A percentile compares a stretch with the other conserved stretches of the same genome.
phyloP scores from a whole-genome alignment of 2,113 vertebrate species.

The Uria lomvia region DNA sequence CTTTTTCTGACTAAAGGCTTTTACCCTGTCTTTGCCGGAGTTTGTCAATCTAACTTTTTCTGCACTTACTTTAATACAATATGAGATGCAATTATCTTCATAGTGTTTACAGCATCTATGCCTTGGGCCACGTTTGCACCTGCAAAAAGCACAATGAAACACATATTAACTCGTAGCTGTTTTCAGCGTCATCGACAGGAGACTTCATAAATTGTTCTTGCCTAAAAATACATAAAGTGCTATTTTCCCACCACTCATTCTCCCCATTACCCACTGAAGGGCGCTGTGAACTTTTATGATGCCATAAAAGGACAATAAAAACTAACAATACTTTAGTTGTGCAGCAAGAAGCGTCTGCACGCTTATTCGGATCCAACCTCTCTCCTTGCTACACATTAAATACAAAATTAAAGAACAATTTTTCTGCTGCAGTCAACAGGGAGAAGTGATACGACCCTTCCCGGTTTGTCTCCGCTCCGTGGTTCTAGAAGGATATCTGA shows the following conservation, averaged over 20 bases:
- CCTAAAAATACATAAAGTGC: constrained; percentile 12
- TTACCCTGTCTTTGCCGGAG: background rate
- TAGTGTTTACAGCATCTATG: constrained; percentile 98
- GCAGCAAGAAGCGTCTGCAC: background rate
- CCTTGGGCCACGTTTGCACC: constrained; percentile 93
- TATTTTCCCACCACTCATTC: constrained; percentile 12
- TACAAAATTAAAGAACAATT: background rate
- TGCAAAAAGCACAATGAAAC: constrained; percentile 70
- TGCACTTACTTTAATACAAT: constrained; percentile 93
- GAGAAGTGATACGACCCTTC: background rate
- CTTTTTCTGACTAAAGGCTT: background rate
- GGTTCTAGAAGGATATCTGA: background rate
- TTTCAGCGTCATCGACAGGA: background rate
- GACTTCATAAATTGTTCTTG: constrained; percentile 23
- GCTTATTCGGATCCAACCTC: background rate
- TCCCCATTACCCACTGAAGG: background rate
- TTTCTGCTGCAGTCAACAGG: background rate
- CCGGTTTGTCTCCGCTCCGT: background rate
- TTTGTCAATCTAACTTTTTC: constrained; percentile 3
- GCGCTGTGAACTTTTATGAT: constrained; percentile 24
- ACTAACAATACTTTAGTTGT: constrained; percentile 29
- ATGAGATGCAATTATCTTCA: constrained; percentile 96
- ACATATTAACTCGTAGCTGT: background rate
- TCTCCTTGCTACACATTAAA: background rate
- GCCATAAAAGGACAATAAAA: constrained; percentile 50